Conservation (phyloP, 2,888 invertebrate species). For the Pilophorus perplexus region DNA sequence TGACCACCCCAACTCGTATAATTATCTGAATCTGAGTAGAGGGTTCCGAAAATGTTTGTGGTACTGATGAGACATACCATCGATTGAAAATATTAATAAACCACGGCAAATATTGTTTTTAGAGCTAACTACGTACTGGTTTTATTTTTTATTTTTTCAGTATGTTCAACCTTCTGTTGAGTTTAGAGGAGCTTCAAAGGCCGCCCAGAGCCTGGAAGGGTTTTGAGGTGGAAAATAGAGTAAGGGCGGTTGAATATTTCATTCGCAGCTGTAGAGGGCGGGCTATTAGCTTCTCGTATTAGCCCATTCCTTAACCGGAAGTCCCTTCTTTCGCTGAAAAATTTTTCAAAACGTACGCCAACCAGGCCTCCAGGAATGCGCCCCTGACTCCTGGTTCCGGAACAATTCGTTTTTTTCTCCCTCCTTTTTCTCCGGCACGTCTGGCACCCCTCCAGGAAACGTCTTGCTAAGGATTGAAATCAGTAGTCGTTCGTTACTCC, state of each 20-base stretch:
- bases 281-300: constrained; percentile 26
- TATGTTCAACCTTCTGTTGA: no score
- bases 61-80: no score
- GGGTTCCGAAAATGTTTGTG: no score
- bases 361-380: constrained; percentile 15
- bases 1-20: no score
- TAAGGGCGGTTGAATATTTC: constrained; percentile 19
- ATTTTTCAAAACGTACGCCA: constrained; percentile 5
- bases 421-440: not conserved
- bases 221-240: no score
- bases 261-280: constrained; percentile 22
- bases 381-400: not conserved
- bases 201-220: no score
- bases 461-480: constrained; percentile 18
- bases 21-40: no score
- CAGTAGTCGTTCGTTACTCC: constrained; percentile 31
- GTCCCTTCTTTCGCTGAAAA: not conserved
- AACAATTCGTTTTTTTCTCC: constrained; percentile 26
- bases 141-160: no score
- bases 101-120: no score
- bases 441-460: constrained; percentile 26
- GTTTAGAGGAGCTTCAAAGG: no score
- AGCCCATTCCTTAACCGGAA: not conserved
- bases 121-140: no score
- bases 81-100: no score